A percentile compares a stretch with the other conserved stretches of the same genome.
Evolutionary conservation across 2,113 vertebrate genomes (phyloP).

Genomic region (Origma solitaria): DNA sequence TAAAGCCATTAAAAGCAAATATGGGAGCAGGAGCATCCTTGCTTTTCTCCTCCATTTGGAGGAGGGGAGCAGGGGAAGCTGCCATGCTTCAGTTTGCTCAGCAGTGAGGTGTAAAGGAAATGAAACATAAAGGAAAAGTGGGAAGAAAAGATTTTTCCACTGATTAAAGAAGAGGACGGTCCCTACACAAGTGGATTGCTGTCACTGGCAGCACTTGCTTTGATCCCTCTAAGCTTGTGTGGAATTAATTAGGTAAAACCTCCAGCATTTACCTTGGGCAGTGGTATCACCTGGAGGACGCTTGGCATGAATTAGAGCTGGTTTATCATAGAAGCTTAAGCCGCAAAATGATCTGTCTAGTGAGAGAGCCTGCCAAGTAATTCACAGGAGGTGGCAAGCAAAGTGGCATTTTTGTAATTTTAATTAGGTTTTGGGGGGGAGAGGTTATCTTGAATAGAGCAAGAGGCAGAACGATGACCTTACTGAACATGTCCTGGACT

Average conservation of each 20-base stretch:
- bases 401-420: background rate
- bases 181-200: background rate
- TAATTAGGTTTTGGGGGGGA: background rate
- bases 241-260: conserved; percentile 25
- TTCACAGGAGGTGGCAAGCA: background rate
- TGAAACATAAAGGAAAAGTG: background rate
- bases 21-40: background rate
- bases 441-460: background rate
- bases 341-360: background rate
- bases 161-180: background rate
- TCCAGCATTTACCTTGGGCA: background rate
- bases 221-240: background rate
- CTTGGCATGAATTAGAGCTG: background rate
- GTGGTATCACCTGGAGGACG: conserved; percentile 32
- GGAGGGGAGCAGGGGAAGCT: background rate
- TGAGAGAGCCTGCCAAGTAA: background rate
- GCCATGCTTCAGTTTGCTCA: background rate
- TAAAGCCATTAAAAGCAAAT: background rate
- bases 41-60: background rate
- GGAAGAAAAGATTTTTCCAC: background rate
- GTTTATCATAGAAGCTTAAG: background rate
- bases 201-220: background rate
- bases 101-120: background rate
- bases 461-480: background rate
- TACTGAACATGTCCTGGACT: background rate